Percentiles rank a stretch among this genome's conserved stretches.
phyloP scores from a whole-genome alignment of 2,888 invertebrate genomes.

The Drosophila crucigera region DNA sequence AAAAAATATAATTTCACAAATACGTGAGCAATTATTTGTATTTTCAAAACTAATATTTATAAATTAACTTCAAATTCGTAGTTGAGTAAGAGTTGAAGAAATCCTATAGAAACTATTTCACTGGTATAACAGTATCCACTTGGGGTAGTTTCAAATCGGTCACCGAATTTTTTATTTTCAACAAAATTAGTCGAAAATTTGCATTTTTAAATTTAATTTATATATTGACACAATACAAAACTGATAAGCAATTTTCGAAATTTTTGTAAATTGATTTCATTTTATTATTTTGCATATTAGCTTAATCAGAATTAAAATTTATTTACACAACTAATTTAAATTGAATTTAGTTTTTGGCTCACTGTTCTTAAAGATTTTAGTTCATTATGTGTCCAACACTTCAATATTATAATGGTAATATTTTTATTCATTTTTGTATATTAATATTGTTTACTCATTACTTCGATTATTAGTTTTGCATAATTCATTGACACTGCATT shows the following conservation, averaged over 20 bases:
- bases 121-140: background rate
- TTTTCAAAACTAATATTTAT: background rate
- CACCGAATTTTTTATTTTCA: background rate
- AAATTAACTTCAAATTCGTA: background rate
- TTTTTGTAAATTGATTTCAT: background rate
- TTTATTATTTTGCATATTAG: background rate
- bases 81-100: background rate
- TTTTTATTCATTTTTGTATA: background rate
- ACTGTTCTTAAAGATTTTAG: background rate
- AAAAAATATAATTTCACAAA: background rate
- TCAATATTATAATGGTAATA: background rate
- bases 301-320: background rate
- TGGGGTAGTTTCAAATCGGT: background rate
- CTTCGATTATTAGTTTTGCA: background rate
- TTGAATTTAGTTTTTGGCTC: background rate
- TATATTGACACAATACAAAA: background rate
- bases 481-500: background rate
- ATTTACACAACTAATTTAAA: background rate
- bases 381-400: background rate
- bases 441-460: background rate
- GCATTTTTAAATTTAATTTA: background rate
- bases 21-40: background rate
- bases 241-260: rapidly evolving
- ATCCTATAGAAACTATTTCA: background rate
- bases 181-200: background rate